Conservation (phyloP, 2,888 invertebrate genomes). For the Laothoe populi region DNA sequence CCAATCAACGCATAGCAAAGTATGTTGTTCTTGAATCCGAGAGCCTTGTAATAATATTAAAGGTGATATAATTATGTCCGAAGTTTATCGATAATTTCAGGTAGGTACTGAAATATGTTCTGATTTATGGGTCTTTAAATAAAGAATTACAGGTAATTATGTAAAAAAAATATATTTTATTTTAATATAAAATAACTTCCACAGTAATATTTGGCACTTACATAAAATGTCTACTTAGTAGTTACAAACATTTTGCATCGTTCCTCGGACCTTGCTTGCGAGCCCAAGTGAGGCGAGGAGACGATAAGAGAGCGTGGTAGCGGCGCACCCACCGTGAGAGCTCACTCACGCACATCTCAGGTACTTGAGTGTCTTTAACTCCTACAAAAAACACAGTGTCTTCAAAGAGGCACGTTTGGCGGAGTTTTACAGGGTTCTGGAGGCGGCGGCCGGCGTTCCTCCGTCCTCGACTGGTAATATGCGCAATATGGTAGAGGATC, state of each 20-base stretch:
- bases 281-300: constrained; percentile 51
- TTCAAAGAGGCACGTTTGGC: constrained; percentile 78
- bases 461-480: constrained; percentile 91
- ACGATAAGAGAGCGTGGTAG: constrained; percentile 51
- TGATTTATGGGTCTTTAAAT: not conserved
- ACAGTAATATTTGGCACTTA: constrained; percentile 55
- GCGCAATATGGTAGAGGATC: constrained; percentile 94
- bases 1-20: too few species aligned
- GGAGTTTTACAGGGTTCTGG: constrained; percentile 84
- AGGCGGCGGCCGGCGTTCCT: constrained; percentile 72
- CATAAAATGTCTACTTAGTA: constrained; percentile 80
- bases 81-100: too few species aligned
- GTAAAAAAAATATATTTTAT: constrained; percentile 12
- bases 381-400: constrained; percentile 44
- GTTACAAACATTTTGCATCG: constrained; percentile 75
- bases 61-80: too few species aligned
- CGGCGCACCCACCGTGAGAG: constrained; percentile 50
- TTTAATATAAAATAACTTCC: constrained; percentile 29
- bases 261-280: constrained; percentile 59
- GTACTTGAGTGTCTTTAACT: constrained; percentile 78
- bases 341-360: constrained; percentile 79
- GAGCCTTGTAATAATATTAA: too few species aligned
- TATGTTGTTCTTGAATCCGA: too few species aligned
- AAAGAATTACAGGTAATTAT: not conserved
- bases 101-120: not conserved